Conservation (phyloP, 2,797 vertebrate species). For the Falco peregrinus region DNA sequence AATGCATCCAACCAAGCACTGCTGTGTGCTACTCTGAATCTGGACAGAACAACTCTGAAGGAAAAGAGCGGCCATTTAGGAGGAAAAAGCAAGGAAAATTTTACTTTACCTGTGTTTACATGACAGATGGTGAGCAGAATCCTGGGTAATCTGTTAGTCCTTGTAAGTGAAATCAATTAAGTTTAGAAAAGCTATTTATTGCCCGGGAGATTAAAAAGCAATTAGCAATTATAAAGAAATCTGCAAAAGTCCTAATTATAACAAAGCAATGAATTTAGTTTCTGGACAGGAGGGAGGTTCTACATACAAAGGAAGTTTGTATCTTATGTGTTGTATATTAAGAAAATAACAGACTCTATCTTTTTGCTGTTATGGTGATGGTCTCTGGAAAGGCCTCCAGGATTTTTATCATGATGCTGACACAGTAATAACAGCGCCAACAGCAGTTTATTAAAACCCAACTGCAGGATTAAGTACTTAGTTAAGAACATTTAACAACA, state of each 20-base stretch:
- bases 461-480: conserved; percentile 6
- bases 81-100: conserved; percentile 3
- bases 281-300: conserved; percentile 32
- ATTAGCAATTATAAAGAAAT: conserved; percentile 75
- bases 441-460: conserved; percentile 26
- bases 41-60: background rate
- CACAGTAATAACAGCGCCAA: background rate
- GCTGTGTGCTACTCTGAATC: background rate
- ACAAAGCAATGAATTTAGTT: conserved; percentile 39
- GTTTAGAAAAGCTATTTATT: conserved; percentile 75
- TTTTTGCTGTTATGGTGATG: conserved; percentile 33
- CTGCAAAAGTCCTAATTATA: conserved; percentile 53
- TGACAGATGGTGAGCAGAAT: conserved; percentile 60
- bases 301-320: background rate
- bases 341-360: background rate
- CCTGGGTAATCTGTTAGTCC: conserved; percentile 57
- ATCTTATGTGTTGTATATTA: conserved; percentile 24
- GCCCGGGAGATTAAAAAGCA: conserved; percentile 68
- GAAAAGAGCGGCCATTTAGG: background rate
- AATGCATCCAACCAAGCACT: background rate
- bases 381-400: background rate
- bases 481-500: background rate
- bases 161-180: conserved; percentile 71
- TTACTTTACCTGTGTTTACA: conserved; percentile 30
- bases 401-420: conserved; percentile 1